Evolutionary conservation across 2,888 invertebrate genomes (phyloP), one percentile per base, ranked within the genome.

Genomic region (Polietes domitor): DNA sequence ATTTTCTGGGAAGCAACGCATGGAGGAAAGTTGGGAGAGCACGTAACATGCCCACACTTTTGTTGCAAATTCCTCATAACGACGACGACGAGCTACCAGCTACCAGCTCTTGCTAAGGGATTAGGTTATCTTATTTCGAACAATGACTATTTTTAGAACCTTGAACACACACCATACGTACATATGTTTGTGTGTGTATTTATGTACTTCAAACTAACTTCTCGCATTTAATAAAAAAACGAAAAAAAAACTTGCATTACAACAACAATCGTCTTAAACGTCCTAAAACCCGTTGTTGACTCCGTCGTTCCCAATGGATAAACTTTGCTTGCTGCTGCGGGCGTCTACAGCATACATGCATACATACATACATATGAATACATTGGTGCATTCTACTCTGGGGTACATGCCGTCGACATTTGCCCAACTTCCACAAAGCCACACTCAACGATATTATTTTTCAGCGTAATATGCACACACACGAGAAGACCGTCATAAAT

Each of bases 281-380:
- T 32, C 5, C 37, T 19, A 4, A 37, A 37, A 37, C 37, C 10
- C 37, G 10, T 37, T 7, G 9, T 37, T 37, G 37, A n/a, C n/a
- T n/a, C 37, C 10, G 37, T 37, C 37, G 37, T 37, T 37, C 10
- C 37, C 37, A 37, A 37, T 7, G 4, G 37, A 9, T 7, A 37
- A 37, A 37, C 37, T 37, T 37, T 37, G 37, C 37, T 37, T 37
- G 37, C 37, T 37, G 37, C 37, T 37, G 37, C 6, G n/a, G n/a
- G n/a, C n/a, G 37, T 32, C 4, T 53, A 12, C 37, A n/a, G n/a
- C 28, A 28, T 50, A 26, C n/a, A 72, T 70, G n/a, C 50, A 26
- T 70, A 74, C 15, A 41, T 43, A 26, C n/a, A 2, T 76, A 43
- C 26, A 12, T 65, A 47, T n/a, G 47, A 47, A 47, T 47, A n/a